Conservation (phyloP, 2,113 vertebrate species). For the Dasyurus viverrinus region DNA sequence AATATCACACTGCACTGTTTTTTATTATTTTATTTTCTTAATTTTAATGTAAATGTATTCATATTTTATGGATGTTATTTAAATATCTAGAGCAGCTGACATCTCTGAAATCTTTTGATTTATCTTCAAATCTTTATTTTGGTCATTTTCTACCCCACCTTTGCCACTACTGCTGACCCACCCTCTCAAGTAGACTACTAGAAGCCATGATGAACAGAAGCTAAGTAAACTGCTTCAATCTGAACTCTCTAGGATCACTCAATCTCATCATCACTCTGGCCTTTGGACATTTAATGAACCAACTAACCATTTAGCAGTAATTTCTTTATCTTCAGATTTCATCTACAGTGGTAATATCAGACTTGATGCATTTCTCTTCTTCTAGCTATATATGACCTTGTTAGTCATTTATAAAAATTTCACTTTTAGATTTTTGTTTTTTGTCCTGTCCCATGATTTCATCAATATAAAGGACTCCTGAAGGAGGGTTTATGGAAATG, state of each 20-base stretch:
- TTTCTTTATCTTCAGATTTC: neutral
- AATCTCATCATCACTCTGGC: neutral
- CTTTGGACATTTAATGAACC: neutral
- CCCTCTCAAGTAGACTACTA: neutral
- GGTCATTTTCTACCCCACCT: neutral
- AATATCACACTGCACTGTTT: neutral
- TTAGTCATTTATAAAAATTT: neutral
- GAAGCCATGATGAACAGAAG: too few species aligned
- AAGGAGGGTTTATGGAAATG: neutral
- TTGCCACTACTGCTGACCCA: neutral
- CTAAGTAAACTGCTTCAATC: too few species aligned
- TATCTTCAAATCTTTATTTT: neutral
- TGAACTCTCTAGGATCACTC: neutral
- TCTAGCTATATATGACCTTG: neutral
- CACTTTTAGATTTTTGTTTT: neutral
- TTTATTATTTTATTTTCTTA: neutral
- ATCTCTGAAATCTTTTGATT: neutral
- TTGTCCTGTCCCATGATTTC: neutral
- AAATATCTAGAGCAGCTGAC: neutral
- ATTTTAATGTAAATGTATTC: neutral
- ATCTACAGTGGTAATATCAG: neutral
- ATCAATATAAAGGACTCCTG: neutral
- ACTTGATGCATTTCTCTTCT: neutral
- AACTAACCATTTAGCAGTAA: neutral
- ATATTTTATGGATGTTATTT: neutral